phyloP scores from a whole-genome alignment of 2,888 invertebrate species.

The Latrodectus hesperus region DNA sequence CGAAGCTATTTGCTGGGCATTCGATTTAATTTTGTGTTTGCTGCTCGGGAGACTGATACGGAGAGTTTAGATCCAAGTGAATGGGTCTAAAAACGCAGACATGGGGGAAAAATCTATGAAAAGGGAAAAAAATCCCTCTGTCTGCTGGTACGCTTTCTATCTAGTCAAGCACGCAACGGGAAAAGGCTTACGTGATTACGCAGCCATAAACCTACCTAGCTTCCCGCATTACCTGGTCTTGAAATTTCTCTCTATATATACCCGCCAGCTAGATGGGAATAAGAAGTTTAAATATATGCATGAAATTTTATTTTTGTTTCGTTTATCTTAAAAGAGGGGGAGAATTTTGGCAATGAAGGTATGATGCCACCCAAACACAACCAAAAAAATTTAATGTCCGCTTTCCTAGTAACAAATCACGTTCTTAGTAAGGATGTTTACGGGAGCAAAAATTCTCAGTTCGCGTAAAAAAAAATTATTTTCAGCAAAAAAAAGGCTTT shows the following conservation, averaged over 20 bases:
- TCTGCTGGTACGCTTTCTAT: conserved; percentile 22
- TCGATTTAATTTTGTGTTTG: conserved; percentile 52
- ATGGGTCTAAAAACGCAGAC: conserved; percentile 27
- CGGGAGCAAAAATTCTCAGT: no score
- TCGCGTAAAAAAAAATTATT: no score
- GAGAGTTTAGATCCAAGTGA: background rate
- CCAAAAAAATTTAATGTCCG: background rate
- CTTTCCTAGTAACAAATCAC: no score
- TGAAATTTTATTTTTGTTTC: conserved; percentile 19
- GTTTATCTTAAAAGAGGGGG: conserved; percentile 18
- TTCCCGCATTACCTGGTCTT: conserved; percentile 16
- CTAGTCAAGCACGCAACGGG: conserved; percentile 30
- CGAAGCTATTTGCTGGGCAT: conserved; percentile 46
- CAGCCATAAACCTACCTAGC: conserved; percentile 37
- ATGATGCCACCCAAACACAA: background rate
- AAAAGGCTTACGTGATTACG: conserved; percentile 35
- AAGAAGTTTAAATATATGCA: conserved; percentile 52
- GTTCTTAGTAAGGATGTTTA: no score
- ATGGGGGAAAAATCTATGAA: conserved; percentile 6
- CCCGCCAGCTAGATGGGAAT: background rate
- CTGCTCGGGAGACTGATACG: background rate
- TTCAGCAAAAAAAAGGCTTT: no score
- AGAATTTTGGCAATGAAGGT: conserved; percentile 31
- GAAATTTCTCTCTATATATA: background rate
- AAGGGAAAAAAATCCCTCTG: conserved; percentile 12